Percentiles rank a stretch among this genome's conserved stretches.
phyloP scores from a whole-genome alignment of 2,888 invertebrate genomes.

The Synergus laeviventris region DNA sequence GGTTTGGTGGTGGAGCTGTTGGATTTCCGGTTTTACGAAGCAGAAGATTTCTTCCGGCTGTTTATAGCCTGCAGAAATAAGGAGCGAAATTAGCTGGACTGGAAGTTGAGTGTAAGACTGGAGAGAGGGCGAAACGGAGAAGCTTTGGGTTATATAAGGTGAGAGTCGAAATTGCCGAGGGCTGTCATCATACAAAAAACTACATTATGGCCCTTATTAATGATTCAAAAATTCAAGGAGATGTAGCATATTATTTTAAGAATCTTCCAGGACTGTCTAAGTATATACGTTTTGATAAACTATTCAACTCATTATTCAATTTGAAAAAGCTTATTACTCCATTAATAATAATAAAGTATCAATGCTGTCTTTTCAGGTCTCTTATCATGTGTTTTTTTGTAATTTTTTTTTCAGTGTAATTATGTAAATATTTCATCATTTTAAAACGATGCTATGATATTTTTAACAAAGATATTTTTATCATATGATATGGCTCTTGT shows the following conservation, averaged over 20 bases:
- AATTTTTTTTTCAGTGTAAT: no score
- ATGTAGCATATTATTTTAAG: not conserved
- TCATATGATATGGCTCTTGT: no score
- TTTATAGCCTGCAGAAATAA: slow-evolving; percentile 41
- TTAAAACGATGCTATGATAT: no score
- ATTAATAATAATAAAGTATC: no score
- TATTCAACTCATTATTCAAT: no score
- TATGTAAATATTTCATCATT: no score
- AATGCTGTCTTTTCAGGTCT: no score
- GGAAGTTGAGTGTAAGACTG: slow-evolving; percentile 18
- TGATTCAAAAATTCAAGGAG: not conserved
- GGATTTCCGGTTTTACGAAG: slow-evolving; percentile 38
- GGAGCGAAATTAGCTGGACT: slow-evolving; percentile 33
- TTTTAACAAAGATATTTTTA: no score
- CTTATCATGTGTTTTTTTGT: no score
- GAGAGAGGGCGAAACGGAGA: slow-evolving; percentile 20
- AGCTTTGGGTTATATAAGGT: not conserved
- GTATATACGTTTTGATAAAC: not conserved
- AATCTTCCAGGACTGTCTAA: not conserved
- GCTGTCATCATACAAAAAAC: slow-evolving; percentile 8
- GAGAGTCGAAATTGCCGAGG: not conserved
- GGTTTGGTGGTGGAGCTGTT: slow-evolving; percentile 27
- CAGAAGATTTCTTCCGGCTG: slow-evolving; percentile 39
- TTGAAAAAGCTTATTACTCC: no score
- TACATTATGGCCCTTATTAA: not conserved